Percentiles rank a stretch among this genome's conserved stretches.
Evolutionary conservation across 2,888 invertebrate genomes (phyloP).

Genomic region (Andrena trimmerana): DNA sequence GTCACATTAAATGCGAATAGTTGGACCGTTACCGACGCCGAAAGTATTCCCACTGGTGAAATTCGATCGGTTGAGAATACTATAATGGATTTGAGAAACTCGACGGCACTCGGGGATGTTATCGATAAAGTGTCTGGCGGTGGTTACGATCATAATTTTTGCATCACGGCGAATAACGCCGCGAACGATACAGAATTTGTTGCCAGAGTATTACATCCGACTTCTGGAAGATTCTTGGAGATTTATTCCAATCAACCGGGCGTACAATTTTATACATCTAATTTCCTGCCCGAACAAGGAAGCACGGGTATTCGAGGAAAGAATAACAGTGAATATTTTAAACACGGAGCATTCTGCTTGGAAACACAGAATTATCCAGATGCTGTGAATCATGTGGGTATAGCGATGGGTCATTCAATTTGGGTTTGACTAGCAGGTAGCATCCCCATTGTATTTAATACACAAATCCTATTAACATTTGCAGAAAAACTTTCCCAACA

Average conservation of each 20-base stretch:
- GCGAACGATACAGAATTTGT: constrained; percentile 86
- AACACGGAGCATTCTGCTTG: constrained; percentile 93
- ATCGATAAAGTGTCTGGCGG: constrained; percentile 89
- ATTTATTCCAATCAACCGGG: constrained; percentile 95
- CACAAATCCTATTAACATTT: constrained; percentile 53
- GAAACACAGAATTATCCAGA: constrained; percentile 98
- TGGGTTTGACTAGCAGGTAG: too few species aligned
- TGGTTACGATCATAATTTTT: constrained; percentile 95
- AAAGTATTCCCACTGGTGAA: constrained; percentile 91
- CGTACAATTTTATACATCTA: constrained; percentile 95
- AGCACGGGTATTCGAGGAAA: constrained; percentile 88
- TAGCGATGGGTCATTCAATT: too few species aligned
- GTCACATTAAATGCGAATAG: constrained; percentile 91
- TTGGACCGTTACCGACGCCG: constrained; percentile 90
- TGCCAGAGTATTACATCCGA: constrained; percentile 89
- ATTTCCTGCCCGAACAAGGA: constrained; percentile 89
- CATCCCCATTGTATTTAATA: background rate
- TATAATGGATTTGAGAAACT: constrained; percentile 90
- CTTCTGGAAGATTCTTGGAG: constrained; percentile 91
- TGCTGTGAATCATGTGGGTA: constrained; percentile 92
- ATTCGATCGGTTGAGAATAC: constrained; percentile 90
- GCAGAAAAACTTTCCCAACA: constrained; percentile 91
- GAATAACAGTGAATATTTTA: constrained; percentile 89
- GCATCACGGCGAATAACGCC: constrained; percentile 85
- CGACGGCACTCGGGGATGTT: constrained; percentile 88